Percentiles rank a stretch among this genome's conserved stretches.
Evolutionary conservation across 2,113 vertebrate genomes (phyloP).

Genomic region (Callaeas wilsoni): DNA sequence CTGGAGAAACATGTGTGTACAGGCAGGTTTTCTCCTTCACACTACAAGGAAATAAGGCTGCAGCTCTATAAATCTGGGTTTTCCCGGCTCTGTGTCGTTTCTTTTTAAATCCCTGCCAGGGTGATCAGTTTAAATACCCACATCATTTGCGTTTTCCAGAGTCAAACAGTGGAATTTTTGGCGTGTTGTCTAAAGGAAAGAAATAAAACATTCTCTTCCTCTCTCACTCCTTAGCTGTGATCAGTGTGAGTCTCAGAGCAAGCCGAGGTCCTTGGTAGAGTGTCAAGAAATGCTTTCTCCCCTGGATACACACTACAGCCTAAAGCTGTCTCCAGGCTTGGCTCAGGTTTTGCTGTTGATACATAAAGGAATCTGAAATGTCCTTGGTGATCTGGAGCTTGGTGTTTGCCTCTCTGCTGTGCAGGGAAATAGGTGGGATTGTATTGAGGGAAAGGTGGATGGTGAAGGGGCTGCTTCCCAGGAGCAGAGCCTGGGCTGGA

Average conservation of each 20-base stretch:
- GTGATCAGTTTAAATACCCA: conserved; percentile 1
- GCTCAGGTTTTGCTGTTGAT: background rate
- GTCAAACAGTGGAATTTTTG: background rate
- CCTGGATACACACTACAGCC: background rate
- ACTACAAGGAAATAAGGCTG: background rate
- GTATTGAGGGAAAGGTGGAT: background rate
- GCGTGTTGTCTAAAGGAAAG: background rate
- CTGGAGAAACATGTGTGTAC: background rate
- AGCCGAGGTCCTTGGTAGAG: background rate
- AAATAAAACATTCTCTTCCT: background rate
- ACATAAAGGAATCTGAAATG: background rate
- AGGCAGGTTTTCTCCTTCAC: background rate
- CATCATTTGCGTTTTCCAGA: background rate
- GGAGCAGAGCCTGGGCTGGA: background rate
- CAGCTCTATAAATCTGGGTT: conserved; percentile 1
- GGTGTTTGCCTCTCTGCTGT: background rate
- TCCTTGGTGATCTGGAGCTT: background rate
- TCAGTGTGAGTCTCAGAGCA: background rate
- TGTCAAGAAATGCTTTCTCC: background rate
- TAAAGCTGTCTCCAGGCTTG: background rate
- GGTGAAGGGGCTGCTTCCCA: background rate
- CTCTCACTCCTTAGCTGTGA: background rate
- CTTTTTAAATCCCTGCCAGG: conserved; percentile 17
- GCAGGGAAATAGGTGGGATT: background rate
- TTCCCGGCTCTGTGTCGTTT: background rate